Base-by-base conservation (phyloP, 1,140 invertebrate genomes). In the Bathynomus jamesi region DNA sequence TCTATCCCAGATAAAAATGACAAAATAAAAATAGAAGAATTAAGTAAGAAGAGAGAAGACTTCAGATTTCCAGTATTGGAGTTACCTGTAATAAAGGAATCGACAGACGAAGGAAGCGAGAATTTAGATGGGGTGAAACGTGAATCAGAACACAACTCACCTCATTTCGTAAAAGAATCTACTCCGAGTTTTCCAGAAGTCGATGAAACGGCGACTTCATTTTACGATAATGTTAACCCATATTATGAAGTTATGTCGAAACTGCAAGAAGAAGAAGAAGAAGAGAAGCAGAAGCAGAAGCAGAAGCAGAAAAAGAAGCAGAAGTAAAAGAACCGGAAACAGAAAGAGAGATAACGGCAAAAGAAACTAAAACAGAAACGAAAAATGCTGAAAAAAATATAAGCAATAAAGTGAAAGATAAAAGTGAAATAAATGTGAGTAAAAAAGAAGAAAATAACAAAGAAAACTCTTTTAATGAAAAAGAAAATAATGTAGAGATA, bases 141-240 rank as follows among this genome's bases (percentile, higher is more conserved):
- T n/a, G n/a, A n/a, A n/a, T n/a, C n/a, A n/a, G n/a, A n/a, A n/a
- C n/a, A n/a, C n/a, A n/a, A n/a, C n/a, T n/a, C n/a, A n/a, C n/a
- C n/a, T n/a, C n/a, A n/a, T n/a, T n/a, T n/a, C n/a, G n/a, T n/a
- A n/a, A n/a, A n/a, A n/a, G n/a, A 68, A 21, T 65, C 69, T 27
- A 53, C 72, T 10, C 31, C 46, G 13, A 69, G 67, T 17, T 71
- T 71, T 11, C 60, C 60, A 40, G 40, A 31, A 30, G 65, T 67
- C 1, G 69, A 69, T 40, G 62, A 74, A 31, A 67, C 68, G 29
- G n/a, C 68, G 5, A 53, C 65, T 2, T 76, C 75, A 4, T 46
- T 73, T 11, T 76, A 73, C 30, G 75, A 76, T 31, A 76, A 73
- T 69, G 71, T 71, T 67, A 76, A 76, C 46, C 69, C 70, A 0